Evolutionary conservation across 2,113 vertebrate species (phyloP).

Genomic region (Hemiscyllium ocellatum): DNA sequence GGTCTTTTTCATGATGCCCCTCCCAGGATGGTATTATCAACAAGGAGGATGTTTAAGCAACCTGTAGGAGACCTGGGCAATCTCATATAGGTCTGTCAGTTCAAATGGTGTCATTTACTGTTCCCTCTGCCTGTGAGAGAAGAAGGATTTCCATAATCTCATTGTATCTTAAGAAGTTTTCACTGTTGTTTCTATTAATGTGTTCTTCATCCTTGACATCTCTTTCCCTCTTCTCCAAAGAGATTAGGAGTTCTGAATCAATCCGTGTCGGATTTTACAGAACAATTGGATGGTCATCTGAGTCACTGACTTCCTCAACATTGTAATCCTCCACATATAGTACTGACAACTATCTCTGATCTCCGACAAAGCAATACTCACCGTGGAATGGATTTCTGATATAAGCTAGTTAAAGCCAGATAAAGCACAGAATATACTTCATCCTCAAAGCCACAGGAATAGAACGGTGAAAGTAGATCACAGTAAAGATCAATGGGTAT

Average conservation of each 20-base stretch:
- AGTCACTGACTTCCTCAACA: not conserved
- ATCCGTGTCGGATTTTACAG: not conserved
- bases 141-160: not conserved
- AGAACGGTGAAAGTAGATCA: not conserved
- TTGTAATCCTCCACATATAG: not conserved
- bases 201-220: not conserved
- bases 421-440: not conserved
- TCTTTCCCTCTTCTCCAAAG: not conserved
- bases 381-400: not conserved
- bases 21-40: not conserved
- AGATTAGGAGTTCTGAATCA: not conserved
- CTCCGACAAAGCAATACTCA: not conserved
- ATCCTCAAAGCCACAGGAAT: not conserved
- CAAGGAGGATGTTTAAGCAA: not conserved
- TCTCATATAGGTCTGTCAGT: not conserved
- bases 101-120: not conserved
- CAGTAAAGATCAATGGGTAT: not conserved
- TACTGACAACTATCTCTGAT: not conserved
- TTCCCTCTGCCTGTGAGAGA: not conserved
- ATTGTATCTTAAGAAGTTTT: not conserved
- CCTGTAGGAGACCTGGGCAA: not conserved
- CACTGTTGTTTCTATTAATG: not conserved
- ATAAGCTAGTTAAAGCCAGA: not conserved
- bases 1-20: not conserved
- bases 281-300: not conserved